Percentiles rank a stretch among this genome's conserved stretches.
These are phyloP conservation scores for Tethea ocularis DNA, from an alignment of 2,888 invertebrate genomes.

Conservation along the genomic window DNA sequence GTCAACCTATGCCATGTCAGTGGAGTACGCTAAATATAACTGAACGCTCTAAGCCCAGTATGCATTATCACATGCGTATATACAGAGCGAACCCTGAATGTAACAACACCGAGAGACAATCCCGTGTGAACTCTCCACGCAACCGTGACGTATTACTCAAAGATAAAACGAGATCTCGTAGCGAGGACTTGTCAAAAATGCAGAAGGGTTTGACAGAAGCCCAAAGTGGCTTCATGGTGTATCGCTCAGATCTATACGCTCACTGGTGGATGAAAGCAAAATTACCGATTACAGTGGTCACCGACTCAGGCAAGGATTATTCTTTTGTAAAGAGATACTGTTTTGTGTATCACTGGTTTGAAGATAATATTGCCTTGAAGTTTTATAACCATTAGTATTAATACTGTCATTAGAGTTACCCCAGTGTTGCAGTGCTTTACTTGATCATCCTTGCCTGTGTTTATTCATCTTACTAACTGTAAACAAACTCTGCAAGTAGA, in stretches of 20 bases:
- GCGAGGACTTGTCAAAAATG: conserved; percentile 76
- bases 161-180: conserved; percentile 70
- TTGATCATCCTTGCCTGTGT: conserved; percentile 85
- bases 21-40: conserved; percentile 80
- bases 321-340: conserved; percentile 83
- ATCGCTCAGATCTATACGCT: conserved; percentile 93
- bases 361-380: conserved; percentile 80
- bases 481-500: conserved; percentile 70
- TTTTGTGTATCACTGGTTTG: conserved; percentile 82
- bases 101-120: conserved; percentile 50
- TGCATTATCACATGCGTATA: conserved; percentile 81
- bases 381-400: conserved; percentile 79
- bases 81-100: conserved; percentile 65
- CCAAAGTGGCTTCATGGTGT: conserved; percentile 83
- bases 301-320: conserved; percentile 84
- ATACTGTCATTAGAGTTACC: conserved; percentile 77
- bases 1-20: conserved; percentile 67
- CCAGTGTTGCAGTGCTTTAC: conserved; percentile 84
- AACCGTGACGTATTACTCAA: conserved; percentile 55
- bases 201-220: conserved; percentile 70
- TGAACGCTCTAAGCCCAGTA: conserved; percentile 74
- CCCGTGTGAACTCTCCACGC: conserved; percentile 59
- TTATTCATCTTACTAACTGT: conserved; percentile 81
- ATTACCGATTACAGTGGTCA: conserved; percentile 86
- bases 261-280: conserved; percentile 97